phyloP scores from a whole-genome alignment of 2,888 invertebrate genomes.

The Nudaria mundana region DNA sequence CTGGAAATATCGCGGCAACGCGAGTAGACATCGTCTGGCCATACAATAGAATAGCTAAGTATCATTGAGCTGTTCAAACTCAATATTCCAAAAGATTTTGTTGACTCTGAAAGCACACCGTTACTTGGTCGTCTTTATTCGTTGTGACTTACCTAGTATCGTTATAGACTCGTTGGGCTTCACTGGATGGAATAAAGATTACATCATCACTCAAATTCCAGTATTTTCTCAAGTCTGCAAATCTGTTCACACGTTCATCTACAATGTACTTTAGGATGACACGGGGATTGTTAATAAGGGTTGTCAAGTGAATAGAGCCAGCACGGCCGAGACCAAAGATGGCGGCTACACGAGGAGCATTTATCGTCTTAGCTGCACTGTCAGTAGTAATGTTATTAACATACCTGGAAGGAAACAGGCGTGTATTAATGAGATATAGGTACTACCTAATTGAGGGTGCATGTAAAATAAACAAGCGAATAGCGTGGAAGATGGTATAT shows the following conservation, averaged over 20 bases:
- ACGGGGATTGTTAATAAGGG: slow-evolving; percentile 69
- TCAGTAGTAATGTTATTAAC: slow-evolving; percentile 55
- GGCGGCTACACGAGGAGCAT: slow-evolving; percentile 64
- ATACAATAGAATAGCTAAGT: too few species aligned
- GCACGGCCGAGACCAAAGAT: slow-evolving; percentile 83
- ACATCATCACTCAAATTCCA: slow-evolving; percentile 73
- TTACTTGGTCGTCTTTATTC: too few species aligned
- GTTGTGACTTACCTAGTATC: slow-evolving; percentile 73
- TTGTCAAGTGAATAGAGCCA: slow-evolving; percentile 81
- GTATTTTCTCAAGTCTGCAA: slow-evolving; percentile 65
- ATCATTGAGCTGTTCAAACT: too few species aligned
- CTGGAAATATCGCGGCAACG: too few species aligned
- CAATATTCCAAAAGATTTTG: too few species aligned
- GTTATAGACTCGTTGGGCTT: slow-evolving; percentile 70
- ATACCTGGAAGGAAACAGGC: slow-evolving; percentile 50
- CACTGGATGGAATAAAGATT: slow-evolving; percentile 68
- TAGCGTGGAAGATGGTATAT: too few species aligned
- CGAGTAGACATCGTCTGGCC: too few species aligned
- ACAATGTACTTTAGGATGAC: slow-evolving; percentile 78
- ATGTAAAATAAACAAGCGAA: too few species aligned
- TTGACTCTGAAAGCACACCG: too few species aligned
- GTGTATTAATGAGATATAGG: too few species aligned
- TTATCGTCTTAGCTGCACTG: slow-evolving; percentile 30
- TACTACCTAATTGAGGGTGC: too few species aligned
- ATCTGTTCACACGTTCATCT: slow-evolving; percentile 72